These are phyloP conservation scores for Druon quercuslanigerum DNA, from an alignment of 1,140 invertebrate species.

Conservation along the genomic window DNA sequence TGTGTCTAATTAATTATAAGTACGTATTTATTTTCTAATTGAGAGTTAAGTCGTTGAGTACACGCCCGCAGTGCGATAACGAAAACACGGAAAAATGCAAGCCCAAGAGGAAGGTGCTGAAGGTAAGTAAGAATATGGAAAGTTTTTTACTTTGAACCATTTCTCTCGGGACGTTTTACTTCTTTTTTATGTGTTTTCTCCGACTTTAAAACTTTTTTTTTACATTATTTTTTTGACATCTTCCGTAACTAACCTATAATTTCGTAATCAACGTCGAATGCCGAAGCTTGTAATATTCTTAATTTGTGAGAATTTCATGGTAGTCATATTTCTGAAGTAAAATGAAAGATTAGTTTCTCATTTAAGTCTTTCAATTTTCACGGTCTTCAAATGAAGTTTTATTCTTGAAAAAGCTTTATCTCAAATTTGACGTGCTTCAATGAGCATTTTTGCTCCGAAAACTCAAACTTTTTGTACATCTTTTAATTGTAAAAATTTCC, in stretches of 20 bases:
- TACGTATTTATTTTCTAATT: too few species aligned
- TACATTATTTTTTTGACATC: neutral
- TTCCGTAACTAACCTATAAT: neutral
- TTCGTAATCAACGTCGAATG: constrained; percentile 9
- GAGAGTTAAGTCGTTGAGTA: neutral
- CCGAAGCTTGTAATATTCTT: neutral
- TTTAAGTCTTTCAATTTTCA: too few species aligned
- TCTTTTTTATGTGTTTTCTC: neutral
- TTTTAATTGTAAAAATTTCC: too few species aligned
- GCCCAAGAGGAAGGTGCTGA: constrained; percentile 13
- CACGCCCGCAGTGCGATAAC: neutral
- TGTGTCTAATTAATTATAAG: neutral
- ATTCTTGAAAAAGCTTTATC: too few species aligned
- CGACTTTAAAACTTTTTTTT: too few species aligned
- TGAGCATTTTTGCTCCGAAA: too few species aligned
- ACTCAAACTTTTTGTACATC: too few species aligned
- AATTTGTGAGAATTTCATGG: too few species aligned
- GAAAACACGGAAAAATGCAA: constrained; percentile 7
- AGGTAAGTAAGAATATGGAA: neutral
- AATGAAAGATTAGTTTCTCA: too few species aligned
- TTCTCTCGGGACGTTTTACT: neutral
- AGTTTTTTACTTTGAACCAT: neutral
- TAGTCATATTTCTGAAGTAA: too few species aligned
- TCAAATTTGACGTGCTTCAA: too few species aligned
- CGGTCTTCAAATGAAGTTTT: too few species aligned